Base-by-base conservation (phyloP, 2,888 invertebrate genomes). In the Hirudinaria manillensis region DNA sequence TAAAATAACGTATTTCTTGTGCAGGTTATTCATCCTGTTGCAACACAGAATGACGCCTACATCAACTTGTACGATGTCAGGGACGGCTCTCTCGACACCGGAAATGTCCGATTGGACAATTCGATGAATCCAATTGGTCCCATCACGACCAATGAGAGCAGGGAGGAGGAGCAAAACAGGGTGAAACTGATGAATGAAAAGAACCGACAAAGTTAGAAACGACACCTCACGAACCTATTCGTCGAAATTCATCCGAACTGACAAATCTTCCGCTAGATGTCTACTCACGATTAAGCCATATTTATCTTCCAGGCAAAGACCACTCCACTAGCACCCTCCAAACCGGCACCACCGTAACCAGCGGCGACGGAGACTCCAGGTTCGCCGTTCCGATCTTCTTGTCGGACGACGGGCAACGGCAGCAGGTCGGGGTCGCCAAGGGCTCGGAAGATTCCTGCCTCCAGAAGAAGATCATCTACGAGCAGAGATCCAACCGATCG, bases 381-480 rank as follows among this genome's bases (percentile, higher is more conserved):
- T 27, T 29, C 61, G 24, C 61, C 61, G 19, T 61, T 29, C 61
- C 61, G 1, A 77, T 77, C 83, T 10, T 76, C 77, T 75, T 82
- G 83, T 74, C 81, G 82, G 76, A 77, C 80, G 32, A 75, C 76
- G 53, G 51, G 38, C 7, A 55, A 76, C 61, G 77, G 79, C 13
- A 77, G 77, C 72, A 56, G 76, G 7, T 75, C 77, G 72, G 72
- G 66, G 16, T 74, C 70, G 51, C 68, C 76, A 45, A 66, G 74
- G 7, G 70, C 21, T 61, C 61, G 21, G 32, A 71, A 13, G n/a
- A 71, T 3, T 45, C 51, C 13, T 10, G n/a, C 34, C 32, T 53
- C 34, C 34, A 29, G 68, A 34, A 68, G 10, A 51, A 24, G 2
- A 70, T 68, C 3, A 45, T 45, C 16, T 45, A 45, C 34, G 68